These are phyloP conservation scores for Lepus americanus DNA, from an alignment of 2,113 vertebrate species.

Conservation along the genomic window DNA sequence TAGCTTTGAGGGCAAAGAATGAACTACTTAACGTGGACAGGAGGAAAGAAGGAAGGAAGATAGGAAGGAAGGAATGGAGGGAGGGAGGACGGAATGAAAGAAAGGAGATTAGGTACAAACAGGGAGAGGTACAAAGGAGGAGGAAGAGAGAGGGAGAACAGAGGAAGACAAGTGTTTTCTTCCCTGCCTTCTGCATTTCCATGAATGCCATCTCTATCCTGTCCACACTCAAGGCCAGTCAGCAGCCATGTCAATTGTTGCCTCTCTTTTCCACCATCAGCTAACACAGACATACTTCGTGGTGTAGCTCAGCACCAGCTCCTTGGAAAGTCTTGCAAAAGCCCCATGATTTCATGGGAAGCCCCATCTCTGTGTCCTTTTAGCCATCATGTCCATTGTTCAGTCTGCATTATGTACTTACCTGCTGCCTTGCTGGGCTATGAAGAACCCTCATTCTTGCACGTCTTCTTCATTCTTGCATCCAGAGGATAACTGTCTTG, in stretches of 20 bases:
- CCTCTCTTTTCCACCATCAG: not conserved
- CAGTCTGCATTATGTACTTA: not conserved
- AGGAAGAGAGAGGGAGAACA: not conserved
- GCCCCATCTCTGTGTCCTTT: rapidly evolving
- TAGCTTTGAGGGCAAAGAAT: not conserved
- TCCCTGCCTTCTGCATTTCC: not conserved
- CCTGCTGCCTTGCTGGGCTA: not conserved
- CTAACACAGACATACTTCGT: not conserved
- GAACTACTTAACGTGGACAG: not conserved
- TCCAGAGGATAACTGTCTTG: not conserved
- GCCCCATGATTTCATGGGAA: rapidly evolving
- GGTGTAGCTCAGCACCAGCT: not conserved
- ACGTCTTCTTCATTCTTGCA: not conserved
- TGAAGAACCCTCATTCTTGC: not conserved
- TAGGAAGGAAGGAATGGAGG: too few relatives aligned
- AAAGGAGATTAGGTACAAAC: not conserved
- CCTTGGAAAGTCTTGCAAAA: not conserved
- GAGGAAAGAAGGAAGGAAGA: not conserved
- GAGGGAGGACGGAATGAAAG: too few relatives aligned
- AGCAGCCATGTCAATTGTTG: rapidly evolving
- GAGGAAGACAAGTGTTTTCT: not conserved
- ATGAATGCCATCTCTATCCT: rapidly evolving
- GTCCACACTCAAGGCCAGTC: not conserved
- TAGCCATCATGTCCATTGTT: rapidly evolving
- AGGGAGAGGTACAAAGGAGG: not conserved